These are phyloP conservation scores for Hemiprocne comata DNA, from an alignment of 2,113 vertebrate genomes.

Conservation along the genomic window DNA sequence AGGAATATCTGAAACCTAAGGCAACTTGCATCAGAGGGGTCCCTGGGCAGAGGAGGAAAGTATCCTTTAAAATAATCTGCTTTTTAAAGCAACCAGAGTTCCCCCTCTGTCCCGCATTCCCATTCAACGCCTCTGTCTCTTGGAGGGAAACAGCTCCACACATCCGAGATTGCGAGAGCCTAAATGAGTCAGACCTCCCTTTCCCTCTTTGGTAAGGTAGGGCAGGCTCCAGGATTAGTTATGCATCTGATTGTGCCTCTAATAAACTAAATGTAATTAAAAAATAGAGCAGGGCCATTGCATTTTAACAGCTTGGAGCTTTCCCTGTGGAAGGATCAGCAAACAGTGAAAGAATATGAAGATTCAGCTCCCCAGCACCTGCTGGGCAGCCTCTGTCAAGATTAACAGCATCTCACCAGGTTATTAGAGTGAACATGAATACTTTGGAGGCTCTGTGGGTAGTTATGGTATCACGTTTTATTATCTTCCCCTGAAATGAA, in stretches of 20 bases:
- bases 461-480: constrained; percentile 82
- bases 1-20: constrained; percentile 19
- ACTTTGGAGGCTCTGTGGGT: constrained; percentile 80
- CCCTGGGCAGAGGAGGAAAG: not conserved
- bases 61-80: not conserved
- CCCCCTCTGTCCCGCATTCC: not conserved
- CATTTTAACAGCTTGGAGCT: constrained; percentile 77
- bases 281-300: constrained; percentile 69
- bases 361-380: constrained; percentile 74
- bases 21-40: not conserved
- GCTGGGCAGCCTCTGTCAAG: constrained; percentile 77
- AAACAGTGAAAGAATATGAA: constrained; percentile 76
- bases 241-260: constrained; percentile 71
- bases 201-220: not conserved
- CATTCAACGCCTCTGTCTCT: constrained; percentile 5
- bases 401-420: constrained; percentile 78
- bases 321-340: constrained; percentile 78
- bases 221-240: constrained; percentile 60
- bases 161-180: not conserved
- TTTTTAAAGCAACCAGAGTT: constrained; percentile 12
- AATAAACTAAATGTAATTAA: constrained; percentile 83
- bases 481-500: constrained; percentile 79
- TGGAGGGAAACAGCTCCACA: not conserved
- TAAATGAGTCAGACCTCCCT: constrained; percentile 25
- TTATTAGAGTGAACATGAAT: constrained; percentile 83